These are phyloP conservation scores for Drosophila sordidula DNA, from an alignment of 2,888 invertebrate genomes.

Conservation along the genomic window DNA sequence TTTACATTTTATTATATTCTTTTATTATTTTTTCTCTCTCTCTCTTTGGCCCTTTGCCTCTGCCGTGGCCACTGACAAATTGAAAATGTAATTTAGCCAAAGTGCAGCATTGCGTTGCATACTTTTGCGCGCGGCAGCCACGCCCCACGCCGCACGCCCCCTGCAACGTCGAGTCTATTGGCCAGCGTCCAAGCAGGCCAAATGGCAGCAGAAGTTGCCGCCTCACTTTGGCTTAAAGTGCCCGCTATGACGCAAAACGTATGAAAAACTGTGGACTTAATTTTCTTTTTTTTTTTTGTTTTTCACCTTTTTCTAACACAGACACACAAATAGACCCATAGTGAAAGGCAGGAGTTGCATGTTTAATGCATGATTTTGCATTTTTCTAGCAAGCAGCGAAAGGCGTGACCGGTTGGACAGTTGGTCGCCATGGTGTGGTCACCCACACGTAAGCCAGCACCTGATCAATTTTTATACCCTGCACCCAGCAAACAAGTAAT, in stretches of 20 bases:
- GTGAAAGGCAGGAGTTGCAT: conserved; percentile 45
- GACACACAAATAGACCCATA: conserved; percentile 9
- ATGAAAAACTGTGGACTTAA: conserved; percentile 53
- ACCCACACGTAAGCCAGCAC: conserved; percentile 12
- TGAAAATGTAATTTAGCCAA: conserved; percentile 78
- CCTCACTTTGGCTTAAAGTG: conserved; percentile 48
- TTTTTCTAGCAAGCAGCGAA: conserved; percentile 25
- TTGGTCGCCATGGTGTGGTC: conserved; percentile 6
- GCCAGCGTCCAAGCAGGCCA: conserved; percentile 58
- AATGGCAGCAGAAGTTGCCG: conserved; percentile 39
- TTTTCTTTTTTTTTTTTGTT: conserved; percentile 16
- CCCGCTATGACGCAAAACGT: conserved; percentile 55
- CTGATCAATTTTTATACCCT: conserved; percentile 42
- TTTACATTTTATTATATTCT: conserved; percentile 34
- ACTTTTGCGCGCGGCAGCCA: conserved; percentile 41
- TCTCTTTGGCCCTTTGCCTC: conserved; percentile 43
- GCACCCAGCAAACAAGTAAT: not conserved
- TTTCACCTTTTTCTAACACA: conserved; percentile 19
- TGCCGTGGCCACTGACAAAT: conserved; percentile 65
- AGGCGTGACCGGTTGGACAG: conserved; percentile 39
- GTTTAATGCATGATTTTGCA: conserved; percentile 63
- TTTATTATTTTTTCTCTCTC: conserved; percentile 13
- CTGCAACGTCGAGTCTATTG: conserved; percentile 27
- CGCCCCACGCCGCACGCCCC: conserved; percentile 10
- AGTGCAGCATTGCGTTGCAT: conserved; percentile 70